Conservation (phyloP, 2,113 vertebrate species). For the Promerops cafer region DNA sequence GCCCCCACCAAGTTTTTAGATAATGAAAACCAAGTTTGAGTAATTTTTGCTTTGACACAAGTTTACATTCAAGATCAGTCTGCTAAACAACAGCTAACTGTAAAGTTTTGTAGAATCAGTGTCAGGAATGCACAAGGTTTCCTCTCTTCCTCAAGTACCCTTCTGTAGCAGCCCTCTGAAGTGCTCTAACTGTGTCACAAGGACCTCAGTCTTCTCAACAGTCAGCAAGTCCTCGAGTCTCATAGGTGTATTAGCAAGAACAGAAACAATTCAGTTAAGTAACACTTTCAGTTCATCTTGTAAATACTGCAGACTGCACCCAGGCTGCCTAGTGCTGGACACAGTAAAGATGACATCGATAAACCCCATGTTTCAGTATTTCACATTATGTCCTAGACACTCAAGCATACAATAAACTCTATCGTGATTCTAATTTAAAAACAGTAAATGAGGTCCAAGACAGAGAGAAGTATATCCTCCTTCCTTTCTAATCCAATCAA, state of each 20-base stretch:
- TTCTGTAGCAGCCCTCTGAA: neutral
- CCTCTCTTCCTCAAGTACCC: neutral
- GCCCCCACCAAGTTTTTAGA: neutral
- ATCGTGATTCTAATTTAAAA: neutral
- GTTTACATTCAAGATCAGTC: neutral
- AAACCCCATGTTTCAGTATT: fast-evolving
- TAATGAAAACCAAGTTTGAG: neutral
- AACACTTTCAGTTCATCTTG: neutral
- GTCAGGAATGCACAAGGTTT: neutral
- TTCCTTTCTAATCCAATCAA: neutral
- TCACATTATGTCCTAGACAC: neutral
- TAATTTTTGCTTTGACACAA: neutral
- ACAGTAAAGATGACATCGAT: neutral
- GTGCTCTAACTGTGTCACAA: neutral
- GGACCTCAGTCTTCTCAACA: neutral
- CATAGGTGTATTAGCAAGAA: neutral
- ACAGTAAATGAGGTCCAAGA: neutral
- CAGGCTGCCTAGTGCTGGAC: neutral
- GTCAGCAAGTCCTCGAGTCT: neutral
- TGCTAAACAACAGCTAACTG: neutral
- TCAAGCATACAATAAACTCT: neutral
- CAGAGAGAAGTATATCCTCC: neutral
- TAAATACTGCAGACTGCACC: neutral
- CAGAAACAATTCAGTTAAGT: neutral
- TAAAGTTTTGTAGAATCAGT: neutral